Evolutionary conservation across 2,113 vertebrate species (phyloP).

Genomic region (Atherinomorus stipes): DNA sequence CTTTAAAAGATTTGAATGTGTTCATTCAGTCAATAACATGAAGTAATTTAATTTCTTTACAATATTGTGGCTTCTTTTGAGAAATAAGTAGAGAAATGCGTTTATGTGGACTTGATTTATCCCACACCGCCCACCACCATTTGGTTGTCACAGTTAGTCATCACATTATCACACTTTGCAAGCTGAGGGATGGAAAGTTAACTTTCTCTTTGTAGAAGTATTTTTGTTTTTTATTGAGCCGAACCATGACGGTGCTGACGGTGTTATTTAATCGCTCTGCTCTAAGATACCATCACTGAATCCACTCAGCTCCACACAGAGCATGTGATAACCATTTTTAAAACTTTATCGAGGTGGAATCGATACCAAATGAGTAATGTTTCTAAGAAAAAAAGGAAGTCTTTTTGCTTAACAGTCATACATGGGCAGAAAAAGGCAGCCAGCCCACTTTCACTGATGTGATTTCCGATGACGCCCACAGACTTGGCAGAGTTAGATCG

Average conservation of each 20-base stretch:
- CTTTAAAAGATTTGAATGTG: conserved; percentile 26
- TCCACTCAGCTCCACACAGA: conserved; percentile 21
- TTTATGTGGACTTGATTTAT: conserved; percentile 36
- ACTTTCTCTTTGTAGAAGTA: conserved; percentile 49
- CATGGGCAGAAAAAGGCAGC: conserved; percentile 14
- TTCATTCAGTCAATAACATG: conserved; percentile 35
- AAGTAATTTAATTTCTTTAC: conserved; percentile 29
- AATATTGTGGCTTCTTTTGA: conserved; percentile 46
- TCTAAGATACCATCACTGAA: conserved; percentile 2
- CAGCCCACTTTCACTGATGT: conserved; percentile 40
- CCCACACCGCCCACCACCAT: conserved; percentile 67
- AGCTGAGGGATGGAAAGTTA: conserved; percentile 62
- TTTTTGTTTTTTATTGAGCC: conserved; percentile 26
- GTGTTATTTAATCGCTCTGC: conserved; percentile 16
- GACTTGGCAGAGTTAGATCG: conserved; percentile 94
- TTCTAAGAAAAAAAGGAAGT: neutral
- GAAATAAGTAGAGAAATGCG: conserved; percentile 28
- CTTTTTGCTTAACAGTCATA: neutral
- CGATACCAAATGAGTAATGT: conserved; percentile 8
- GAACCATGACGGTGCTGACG: conserved; percentile 13
- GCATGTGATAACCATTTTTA: conserved; percentile 9
- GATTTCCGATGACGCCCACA: conserved; percentile 68
- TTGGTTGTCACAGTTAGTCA: conserved; percentile 73
- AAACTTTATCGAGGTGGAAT: conserved; percentile 34
- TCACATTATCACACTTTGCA: conserved; percentile 61